phyloP scores from a whole-genome alignment of 1,140 invertebrate genomes.

The Drosophila leontia region DNA sequence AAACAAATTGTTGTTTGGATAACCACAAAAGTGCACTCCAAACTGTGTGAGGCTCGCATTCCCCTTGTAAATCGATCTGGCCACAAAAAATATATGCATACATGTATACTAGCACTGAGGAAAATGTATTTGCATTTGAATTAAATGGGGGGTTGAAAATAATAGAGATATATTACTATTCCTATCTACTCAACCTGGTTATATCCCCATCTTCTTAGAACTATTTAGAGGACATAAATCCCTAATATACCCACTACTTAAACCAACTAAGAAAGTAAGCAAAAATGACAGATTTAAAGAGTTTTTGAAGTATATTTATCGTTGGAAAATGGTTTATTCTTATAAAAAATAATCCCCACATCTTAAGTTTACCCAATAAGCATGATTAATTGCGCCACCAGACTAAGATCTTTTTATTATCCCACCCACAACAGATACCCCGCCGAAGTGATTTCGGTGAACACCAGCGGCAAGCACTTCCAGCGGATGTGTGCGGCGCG shows the following conservation, averaged over 20 bases:
- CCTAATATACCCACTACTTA: background rate
- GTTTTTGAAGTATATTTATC: background rate
- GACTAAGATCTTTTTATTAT: background rate
- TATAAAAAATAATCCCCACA: background rate
- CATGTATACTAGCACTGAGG: conserved; percentile 9
- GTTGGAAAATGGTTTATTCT: background rate
- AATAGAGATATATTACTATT: background rate
- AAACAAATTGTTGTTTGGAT: conserved; percentile 44
- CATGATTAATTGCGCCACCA: conserved; percentile 15
- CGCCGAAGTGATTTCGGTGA: conserved; percentile 93
- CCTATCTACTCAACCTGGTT: background rate
- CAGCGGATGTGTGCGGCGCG: conserved; percentile 93
- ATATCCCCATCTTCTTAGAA: background rate
- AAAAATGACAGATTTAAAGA: background rate
- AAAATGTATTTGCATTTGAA: conserved; percentile 5
- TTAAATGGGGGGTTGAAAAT: background rate
- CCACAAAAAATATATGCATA: conserved; percentile 4
- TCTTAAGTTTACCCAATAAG: background rate
- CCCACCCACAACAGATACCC: conserved; percentile 88
- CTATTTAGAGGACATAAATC: background rate
- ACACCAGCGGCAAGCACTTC: conserved; percentile 93
- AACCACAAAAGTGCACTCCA: conserved; percentile 70
- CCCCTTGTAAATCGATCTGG: conserved; percentile 27
- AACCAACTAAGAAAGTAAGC: background rate
- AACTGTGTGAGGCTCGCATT: conserved; percentile 26